Conservation (phyloP, 2,888 invertebrate species). For the Pachymerium ferrugineum region DNA sequence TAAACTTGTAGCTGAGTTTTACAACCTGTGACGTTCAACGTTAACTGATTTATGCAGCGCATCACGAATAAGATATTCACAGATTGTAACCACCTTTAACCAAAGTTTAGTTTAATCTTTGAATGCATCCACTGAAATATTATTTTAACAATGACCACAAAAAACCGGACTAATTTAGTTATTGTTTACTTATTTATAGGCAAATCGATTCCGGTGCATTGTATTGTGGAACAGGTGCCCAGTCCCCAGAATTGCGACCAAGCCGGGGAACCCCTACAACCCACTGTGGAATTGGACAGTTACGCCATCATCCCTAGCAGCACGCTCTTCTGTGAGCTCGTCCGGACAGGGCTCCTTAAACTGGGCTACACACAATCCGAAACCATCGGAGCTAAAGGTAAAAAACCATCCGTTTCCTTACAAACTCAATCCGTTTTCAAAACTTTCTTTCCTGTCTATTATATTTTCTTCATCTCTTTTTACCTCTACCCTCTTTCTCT, state of each 20-base stretch:
- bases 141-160: neutral
- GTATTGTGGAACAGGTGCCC: constrained; percentile 68
- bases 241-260: constrained; percentile 40
- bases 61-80: too few relatives aligned
- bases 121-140: too few relatives aligned
- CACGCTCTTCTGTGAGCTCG: constrained; percentile 83
- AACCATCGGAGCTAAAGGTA: constrained; percentile 51
- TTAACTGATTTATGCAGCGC: too few relatives aligned
- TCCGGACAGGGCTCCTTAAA: constrained; percentile 81
- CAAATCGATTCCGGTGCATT: constrained; percentile 87
- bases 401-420: neutral
- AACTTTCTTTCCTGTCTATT: neutral
- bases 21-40: too few relatives aligned
- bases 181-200: constrained; percentile 54
- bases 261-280: constrained; percentile 40
- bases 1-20: too few relatives aligned
- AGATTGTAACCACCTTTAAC: too few relatives aligned
- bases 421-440: neutral
- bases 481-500: neutral
- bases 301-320: constrained; percentile 91
- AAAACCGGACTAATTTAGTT: neutral
- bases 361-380: constrained; percentile 70
- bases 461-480: neutral
- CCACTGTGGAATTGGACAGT: constrained; percentile 83
- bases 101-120: too few relatives aligned